Base-by-base conservation (phyloP, 1,140 invertebrate species). In the Arion vulgaris region DNA sequence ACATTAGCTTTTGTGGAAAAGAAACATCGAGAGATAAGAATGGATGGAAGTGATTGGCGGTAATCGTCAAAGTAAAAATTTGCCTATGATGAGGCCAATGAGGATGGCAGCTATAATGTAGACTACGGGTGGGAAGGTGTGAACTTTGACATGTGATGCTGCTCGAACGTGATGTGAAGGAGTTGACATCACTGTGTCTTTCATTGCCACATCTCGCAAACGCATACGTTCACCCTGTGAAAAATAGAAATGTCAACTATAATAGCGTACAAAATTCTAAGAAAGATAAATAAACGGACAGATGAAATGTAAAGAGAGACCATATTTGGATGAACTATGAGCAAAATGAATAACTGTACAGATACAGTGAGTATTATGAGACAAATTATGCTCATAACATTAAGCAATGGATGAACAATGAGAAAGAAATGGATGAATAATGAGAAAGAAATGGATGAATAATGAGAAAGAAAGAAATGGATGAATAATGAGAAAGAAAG, bases 131-230 rank as follows among this genome's bases (percentile, higher is more conserved):
- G 92, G 87, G 69, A 91, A 85, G 53, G 83, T 85, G 15, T 86
- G 80, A 49, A 82, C 83, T 32, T 85, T 79, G 69, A 11, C n/a
- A 17, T 1, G 2, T 11, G 28, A 13, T 82, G 85, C 71, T 84
- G 84, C 84, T 73, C 85, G 86, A 80, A 84, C 76, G 82, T 84
- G 86, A 81, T 84, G 85, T 79, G 86, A 77, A 57, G 86, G 90
- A 15, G 86, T 88, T 53, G 87, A 88, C 92, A 92, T 71, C 94
- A 85, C 95, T 93, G 86, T 94, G 94, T 88, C 95, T 91, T 69
- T 93, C 93, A 85, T 94, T 93, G 88, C 95, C 92, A 91, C 94
- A 93, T 87, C 94, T 93, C 94, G 93, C 85, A 93, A 89, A 49
- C 93, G 93, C 84, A 92, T 89, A 66, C 92, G 92, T 39, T 92